phyloP scores from a whole-genome alignment of 2,113 vertebrate species.

The Actinemys pallida region DNA sequence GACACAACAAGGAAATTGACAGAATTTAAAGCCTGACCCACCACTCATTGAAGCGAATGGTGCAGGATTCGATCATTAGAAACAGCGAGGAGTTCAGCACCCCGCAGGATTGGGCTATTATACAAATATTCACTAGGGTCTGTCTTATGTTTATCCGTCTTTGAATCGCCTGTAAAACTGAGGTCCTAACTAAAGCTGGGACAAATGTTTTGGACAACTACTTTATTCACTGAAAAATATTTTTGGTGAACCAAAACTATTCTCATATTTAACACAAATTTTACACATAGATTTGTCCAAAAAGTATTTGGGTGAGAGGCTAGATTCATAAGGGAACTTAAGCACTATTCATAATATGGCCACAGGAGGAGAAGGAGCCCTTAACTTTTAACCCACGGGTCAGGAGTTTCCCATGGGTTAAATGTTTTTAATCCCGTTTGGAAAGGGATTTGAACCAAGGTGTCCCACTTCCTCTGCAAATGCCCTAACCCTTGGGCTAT shows the following conservation, averaged over 20 bases:
- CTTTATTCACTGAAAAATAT: background rate
- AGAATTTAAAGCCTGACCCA: background rate
- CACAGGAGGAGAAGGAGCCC: background rate
- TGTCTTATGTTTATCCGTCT: rapidly evolving
- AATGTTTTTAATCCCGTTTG: background rate
- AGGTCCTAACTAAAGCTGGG: background rate
- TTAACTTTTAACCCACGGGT: background rate
- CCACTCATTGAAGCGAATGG: background rate
- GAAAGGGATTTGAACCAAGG: background rate
- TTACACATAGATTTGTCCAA: background rate
- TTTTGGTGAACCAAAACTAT: no score
- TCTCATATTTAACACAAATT: background rate
- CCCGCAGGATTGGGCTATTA: background rate
- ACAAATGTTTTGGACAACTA: background rate
- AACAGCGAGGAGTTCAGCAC: background rate
- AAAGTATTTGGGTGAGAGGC: no score
- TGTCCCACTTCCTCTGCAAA: no score
- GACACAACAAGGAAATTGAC: rapidly evolving
- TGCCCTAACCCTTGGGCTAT: no score
- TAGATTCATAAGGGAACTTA: background rate
- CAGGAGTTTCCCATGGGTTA: background rate
- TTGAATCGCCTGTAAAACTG: background rate
- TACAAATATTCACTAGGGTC: background rate
- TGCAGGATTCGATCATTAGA: rapidly evolving
- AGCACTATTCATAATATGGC: background rate